A percentile compares a stretch with the other conserved stretches of the same genome.
Evolutionary conservation across 2,113 vertebrate genomes (phyloP).

Genomic region (Tachysurus fulvidraco): DNA sequence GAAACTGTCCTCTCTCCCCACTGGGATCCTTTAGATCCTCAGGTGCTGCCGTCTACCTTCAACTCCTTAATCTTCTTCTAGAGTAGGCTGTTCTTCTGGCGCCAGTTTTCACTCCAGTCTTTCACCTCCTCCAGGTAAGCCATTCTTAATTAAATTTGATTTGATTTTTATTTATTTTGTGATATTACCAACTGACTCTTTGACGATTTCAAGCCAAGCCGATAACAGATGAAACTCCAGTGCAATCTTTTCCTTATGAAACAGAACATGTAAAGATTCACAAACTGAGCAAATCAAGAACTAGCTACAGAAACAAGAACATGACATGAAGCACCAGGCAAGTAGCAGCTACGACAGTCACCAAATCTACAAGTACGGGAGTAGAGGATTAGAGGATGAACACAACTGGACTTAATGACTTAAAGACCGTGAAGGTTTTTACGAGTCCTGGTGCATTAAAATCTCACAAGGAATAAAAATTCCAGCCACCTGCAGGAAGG

Average conservation of each 20-base stretch:
- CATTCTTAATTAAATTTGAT: too few relatives aligned
- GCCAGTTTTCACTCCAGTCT: too few relatives aligned
- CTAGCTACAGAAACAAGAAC: background rate
- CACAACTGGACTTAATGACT: slow-evolving; percentile 44
- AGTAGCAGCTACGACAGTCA: background rate
- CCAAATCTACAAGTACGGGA: background rate
- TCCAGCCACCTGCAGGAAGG: slow-evolving; percentile 32
- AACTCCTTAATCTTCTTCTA: too few relatives aligned
- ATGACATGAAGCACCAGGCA: background rate
- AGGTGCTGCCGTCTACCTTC: too few relatives aligned
- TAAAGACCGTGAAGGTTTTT: slow-evolving; percentile 45
- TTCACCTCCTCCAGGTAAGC: too few relatives aligned
- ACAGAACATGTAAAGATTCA: background rate
- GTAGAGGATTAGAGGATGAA: slow-evolving; percentile 39
- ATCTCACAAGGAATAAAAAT: slow-evolving; percentile 27
- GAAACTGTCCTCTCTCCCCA: too few relatives aligned
- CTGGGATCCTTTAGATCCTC: too few relatives aligned
- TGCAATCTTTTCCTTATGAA: background rate
- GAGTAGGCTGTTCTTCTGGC: too few relatives aligned
- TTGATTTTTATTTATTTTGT: too few relatives aligned
- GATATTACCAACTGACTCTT: too few relatives aligned
- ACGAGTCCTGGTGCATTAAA: slow-evolving; percentile 41
- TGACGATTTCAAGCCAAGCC: background rate
- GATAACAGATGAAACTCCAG: background rate
- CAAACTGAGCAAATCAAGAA: background rate